These are phyloP conservation scores for Leucozona laternaria DNA, from an alignment of 2,888 invertebrate species.

Conservation along the genomic window DNA sequence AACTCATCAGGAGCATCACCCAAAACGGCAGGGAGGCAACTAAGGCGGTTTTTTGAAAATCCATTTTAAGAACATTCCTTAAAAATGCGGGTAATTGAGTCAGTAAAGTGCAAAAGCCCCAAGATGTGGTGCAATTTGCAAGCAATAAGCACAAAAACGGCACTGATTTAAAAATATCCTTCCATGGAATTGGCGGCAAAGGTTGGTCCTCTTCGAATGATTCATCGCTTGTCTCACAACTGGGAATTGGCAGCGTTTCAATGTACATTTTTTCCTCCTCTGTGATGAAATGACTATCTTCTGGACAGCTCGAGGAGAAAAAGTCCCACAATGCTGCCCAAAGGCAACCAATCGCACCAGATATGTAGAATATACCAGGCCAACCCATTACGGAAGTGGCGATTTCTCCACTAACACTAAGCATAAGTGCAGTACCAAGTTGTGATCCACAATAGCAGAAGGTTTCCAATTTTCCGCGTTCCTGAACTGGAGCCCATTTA, in stretches of 20 bases:
- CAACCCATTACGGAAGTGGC: slow-evolving; percentile 86
- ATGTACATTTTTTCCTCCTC: slow-evolving; percentile 85
- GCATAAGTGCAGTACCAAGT: slow-evolving; percentile 87
- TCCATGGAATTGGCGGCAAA: slow-evolving; percentile 86
- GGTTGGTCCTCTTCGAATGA: slow-evolving; percentile 49
- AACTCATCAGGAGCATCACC: slow-evolving; percentile 84
- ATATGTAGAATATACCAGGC: slow-evolving; percentile 88
- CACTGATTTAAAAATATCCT: slow-evolving; percentile 86
- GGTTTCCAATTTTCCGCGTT: slow-evolving; percentile 86
- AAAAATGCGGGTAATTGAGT: slow-evolving; percentile 89
- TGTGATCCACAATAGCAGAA: slow-evolving; percentile 86
- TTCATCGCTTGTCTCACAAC: slow-evolving; percentile 66
- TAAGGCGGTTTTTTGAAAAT: slow-evolving; percentile 86
- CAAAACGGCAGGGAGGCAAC: slow-evolving; percentile 85
- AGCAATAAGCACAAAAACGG: slow-evolving; percentile 86
- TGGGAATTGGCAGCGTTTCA: slow-evolving; percentile 73
- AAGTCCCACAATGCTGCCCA: slow-evolving; percentile 85
- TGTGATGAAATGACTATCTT: slow-evolving; percentile 10
- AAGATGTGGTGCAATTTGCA: slow-evolving; percentile 87
- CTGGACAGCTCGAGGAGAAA: slow-evolving; percentile 84
- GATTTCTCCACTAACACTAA: slow-evolving; percentile 87
- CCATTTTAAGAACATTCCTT: slow-evolving; percentile 86
- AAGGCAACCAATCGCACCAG: slow-evolving; percentile 84
- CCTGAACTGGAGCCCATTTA: slow-evolving; percentile 88
- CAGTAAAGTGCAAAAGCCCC: slow-evolving; percentile 89